A percentile compares a stretch with the other conserved stretches of the same genome.
Evolutionary conservation across 1,140 invertebrate genomes (phyloP).

Genomic region (Ostrea edulis): DNA sequence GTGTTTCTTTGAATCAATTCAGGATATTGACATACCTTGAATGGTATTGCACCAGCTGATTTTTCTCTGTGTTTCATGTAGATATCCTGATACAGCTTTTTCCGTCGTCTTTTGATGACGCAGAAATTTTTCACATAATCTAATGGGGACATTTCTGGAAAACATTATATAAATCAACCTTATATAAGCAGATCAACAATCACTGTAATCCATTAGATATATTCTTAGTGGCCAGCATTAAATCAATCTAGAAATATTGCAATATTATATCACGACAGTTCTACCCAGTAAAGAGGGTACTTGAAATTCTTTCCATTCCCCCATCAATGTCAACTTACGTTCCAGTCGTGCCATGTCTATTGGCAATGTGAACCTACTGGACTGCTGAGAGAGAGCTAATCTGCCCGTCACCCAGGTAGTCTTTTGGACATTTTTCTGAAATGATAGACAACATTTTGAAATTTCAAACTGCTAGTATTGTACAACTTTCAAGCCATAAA

Average conservation of each 20-base stretch:
- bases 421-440: constrained; percentile 54
- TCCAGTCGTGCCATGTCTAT: constrained; percentile 75
- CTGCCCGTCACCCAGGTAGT: constrained; percentile 63
- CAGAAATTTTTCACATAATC: constrained; percentile 29
- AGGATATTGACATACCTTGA: background rate
- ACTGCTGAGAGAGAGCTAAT: constrained; percentile 73
- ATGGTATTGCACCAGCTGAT: background rate
- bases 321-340: constrained; percentile 61
- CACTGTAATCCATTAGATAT: too few relatives aligned
- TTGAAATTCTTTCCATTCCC: background rate
- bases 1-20: background rate
- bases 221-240: too few relatives aligned
- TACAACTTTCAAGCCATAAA: background rate
- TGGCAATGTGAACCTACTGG: constrained; percentile 74
- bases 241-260: too few relatives aligned
- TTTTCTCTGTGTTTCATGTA: constrained; percentile 12
- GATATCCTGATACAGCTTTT: constrained; percentile 21
- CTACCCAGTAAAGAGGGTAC: background rate
- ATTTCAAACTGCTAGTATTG: background rate
- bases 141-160: constrained; percentile 17
- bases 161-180: background rate
- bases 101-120: constrained; percentile 27
- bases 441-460: constrained; percentile 1
- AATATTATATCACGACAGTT: background rate
- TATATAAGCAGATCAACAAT: too few relatives aligned